Percentiles rank a stretch among this genome's conserved stretches.
Evolutionary conservation across 2,797 vertebrate species (phyloP).

Genomic region (Margarornis squamiger): DNA sequence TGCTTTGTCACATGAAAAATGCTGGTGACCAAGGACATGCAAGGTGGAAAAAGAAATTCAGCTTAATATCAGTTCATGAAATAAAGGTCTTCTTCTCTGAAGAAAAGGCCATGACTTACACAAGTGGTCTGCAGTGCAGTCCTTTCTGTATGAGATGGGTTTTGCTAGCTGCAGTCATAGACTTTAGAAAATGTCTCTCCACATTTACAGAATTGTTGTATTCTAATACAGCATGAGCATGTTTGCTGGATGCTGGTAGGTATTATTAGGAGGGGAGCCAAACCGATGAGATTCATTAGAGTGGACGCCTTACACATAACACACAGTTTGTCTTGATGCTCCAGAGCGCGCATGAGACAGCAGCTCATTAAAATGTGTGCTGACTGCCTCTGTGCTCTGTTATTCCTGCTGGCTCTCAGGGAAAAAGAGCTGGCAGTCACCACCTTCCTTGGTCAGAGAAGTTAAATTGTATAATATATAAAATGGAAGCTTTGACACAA

Average conservation of each 20-base stretch:
- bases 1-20: neutral
- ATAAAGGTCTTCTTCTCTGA: neutral
- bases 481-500: neutral
- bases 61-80: neutral
- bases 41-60: neutral
- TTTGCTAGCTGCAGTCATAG: neutral
- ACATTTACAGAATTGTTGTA: neutral
- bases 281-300: neutral
- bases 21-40: neutral
- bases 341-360: neutral
- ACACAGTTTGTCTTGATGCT: neutral
- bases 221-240: neutral
- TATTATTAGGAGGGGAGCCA: neutral
- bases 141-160: neutral
- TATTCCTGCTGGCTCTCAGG: neutral
- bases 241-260: neutral
- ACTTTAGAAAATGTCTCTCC: neutral
- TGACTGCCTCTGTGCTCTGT: neutral
- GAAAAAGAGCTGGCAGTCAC: neutral
- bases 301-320: neutral
- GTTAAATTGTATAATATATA: neutral
- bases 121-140: neutral
- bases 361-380: neutral
- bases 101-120: neutral
- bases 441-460: neutral